Conservation (phyloP, 2,888 invertebrate genomes). For the Cetonia aurata region DNA sequence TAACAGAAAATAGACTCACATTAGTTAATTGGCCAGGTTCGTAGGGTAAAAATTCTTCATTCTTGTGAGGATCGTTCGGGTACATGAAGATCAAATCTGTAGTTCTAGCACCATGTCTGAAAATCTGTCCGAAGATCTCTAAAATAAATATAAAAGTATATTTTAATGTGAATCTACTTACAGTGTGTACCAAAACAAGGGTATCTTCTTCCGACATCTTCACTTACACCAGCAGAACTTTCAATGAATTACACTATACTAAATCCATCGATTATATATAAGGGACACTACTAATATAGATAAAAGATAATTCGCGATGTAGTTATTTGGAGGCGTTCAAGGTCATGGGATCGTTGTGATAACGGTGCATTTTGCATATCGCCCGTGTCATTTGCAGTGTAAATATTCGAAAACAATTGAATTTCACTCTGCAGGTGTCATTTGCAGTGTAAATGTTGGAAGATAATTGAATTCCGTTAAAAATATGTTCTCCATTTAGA, state of each 20-base stretch:
- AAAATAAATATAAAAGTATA: background rate
- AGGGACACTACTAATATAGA: too few species aligned
- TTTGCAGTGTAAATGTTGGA: too few species aligned
- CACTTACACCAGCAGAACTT: background rate
- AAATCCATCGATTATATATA: background rate
- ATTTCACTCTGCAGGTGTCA: too few species aligned
- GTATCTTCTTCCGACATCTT: background rate
- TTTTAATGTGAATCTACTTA: constrained; percentile 8
- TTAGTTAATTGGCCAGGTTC: constrained; percentile 41
- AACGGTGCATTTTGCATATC: too few species aligned
- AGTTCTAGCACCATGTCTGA: constrained; percentile 42
- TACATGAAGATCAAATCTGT: constrained; percentile 32
- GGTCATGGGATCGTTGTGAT: too few species aligned
- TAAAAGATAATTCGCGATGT: too few species aligned
- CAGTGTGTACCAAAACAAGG: constrained; percentile 11
- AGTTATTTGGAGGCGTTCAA: too few species aligned
- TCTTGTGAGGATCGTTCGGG: constrained; percentile 31
- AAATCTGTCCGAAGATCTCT: constrained; percentile 19
- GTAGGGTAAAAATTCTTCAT: constrained; percentile 27
- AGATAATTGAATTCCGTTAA: too few species aligned
- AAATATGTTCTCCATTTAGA: too few species aligned
- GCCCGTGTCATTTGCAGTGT: too few species aligned
- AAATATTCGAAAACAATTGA: too few species aligned
- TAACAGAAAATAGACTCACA: constrained; percentile 10
- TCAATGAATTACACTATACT: background rate